Conservation (phyloP, 2,888 invertebrate species). For the Actias luna region DNA sequence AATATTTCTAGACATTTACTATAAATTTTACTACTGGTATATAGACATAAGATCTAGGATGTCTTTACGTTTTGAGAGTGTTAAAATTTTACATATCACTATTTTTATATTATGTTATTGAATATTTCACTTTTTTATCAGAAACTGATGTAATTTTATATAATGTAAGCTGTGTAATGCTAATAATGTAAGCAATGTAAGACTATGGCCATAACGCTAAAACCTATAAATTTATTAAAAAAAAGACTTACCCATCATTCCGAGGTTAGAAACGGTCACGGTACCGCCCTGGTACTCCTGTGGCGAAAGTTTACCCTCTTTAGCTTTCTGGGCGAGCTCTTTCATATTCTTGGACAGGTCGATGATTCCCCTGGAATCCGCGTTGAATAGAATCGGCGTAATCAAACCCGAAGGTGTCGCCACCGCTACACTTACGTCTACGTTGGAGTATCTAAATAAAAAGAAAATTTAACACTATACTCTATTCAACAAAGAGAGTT, state of each 20-base stretch:
- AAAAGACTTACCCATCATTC: conserved; percentile 89
- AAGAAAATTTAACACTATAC: conserved; percentile 29
- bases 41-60: too few species aligned
- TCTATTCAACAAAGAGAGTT: too few species aligned
- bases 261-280: conserved; percentile 96
- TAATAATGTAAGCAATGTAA: too few species aligned
- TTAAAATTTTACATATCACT: too few species aligned
- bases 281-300: conserved; percentile 98
- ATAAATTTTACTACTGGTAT: too few species aligned
- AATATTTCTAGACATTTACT: too few species aligned
- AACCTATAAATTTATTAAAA: not conserved
- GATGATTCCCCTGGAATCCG: conserved; percentile 93
- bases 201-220: too few species aligned
- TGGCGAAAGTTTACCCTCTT: conserved; percentile 93
- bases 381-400: conserved; percentile 96
- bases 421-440: conserved; percentile 98
- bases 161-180: too few species aligned
- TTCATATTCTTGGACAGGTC: conserved; percentile 92
- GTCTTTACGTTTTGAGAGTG: too few species aligned
- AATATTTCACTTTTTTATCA: too few species aligned
- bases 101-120: too few species aligned
- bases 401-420: conserved; percentile 97
- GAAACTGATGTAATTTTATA: too few species aligned
- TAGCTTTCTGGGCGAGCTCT: conserved; percentile 91
- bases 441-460: conserved; percentile 88